These are phyloP conservation scores for Archivesica marissinica DNA, from an alignment of 1,140 invertebrate species.

Conservation along the genomic window DNA sequence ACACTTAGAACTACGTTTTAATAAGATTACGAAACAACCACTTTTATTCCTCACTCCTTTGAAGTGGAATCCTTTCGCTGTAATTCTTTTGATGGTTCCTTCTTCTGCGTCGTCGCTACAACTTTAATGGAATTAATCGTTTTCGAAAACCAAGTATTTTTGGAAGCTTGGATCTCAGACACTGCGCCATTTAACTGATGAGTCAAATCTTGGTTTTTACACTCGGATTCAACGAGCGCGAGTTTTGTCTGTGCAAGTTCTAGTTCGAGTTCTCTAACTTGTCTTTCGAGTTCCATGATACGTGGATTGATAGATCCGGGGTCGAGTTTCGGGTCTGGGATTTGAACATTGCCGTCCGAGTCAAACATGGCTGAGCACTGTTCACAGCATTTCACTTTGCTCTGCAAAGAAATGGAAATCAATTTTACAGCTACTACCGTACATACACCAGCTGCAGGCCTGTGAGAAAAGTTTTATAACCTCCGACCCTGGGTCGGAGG, in stretches of 20 bases:
- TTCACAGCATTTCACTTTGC: slow-evolving; percentile 78
- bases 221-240: slow-evolving; percentile 98
- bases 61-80: slow-evolving; percentile 46
- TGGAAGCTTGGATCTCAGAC: slow-evolving; percentile 91
- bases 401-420: too few relatives aligned
- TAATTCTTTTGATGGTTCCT: slow-evolving; percentile 68
- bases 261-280: slow-evolving; percentile 95
- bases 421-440: too few relatives aligned
- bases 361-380: slow-evolving; percentile 79
- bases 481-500: too few relatives aligned
- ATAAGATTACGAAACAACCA: too few relatives aligned
- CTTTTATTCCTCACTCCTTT: slow-evolving; percentile 41
- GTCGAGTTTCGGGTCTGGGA: slow-evolving; percentile 71
- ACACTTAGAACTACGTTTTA: too few relatives aligned
- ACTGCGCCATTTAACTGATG: slow-evolving; percentile 94
- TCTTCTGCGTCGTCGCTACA: slow-evolving; percentile 81
- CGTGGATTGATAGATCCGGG: slow-evolving; percentile 74
- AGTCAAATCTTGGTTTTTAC: slow-evolving; percentile 95
- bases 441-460: too few relatives aligned
- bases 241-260: slow-evolving; percentile 98
- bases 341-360: slow-evolving; percentile 75
- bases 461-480: too few relatives aligned
- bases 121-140: slow-evolving; percentile 91
- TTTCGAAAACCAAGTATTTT: slow-evolving; percentile 94
- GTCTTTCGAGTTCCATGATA: slow-evolving; percentile 78